Evolutionary conservation across 1,140 invertebrate genomes (phyloP), one percentile per base, ranked within the genome.

Genomic region (Trichonephila inaurata): DNA sequence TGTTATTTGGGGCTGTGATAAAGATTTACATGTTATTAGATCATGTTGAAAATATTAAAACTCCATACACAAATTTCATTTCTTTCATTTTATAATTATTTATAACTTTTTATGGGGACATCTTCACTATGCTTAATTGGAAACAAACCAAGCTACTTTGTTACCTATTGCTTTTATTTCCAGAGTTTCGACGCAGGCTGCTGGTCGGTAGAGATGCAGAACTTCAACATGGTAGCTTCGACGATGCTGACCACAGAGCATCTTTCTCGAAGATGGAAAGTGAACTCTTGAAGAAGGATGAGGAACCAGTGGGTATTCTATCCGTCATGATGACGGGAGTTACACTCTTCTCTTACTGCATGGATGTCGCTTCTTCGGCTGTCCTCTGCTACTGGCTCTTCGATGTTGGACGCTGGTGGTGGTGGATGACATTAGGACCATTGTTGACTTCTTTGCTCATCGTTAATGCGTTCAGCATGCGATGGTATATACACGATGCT

Each of bases 391-490:
- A 95, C 60, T 94, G 95, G 61, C 87, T 95, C 0, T 94, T 91
- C 66, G 69, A 94, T 58, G 94, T 93, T 81, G 14, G 94, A 89
- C n/a, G 81, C 3, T 94, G 94, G 94, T 95, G 94, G 94, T 94
- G 94, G 89, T 94, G 88, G 83, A 72, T 95, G n/a, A 95, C 95
- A 0, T 28, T 95, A 58, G 77, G 44, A 4, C 28, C 94, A 4
- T 91, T 94, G 16, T 21, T 94, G 0, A 21, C 94, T 8, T 94
- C 95, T 10, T 87, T 91, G 12, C 44, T 95, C 28, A 86, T 94
- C 14, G 94, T 95, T 18, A 95, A 95, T 69, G 90, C 77, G 24
- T 94, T 95, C 81, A 95, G 95, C 61, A 72, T 95, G 1, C 94
- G 95, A 83, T 95, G 95, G 95, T 95, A 95, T 64, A 62, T 94